Percentiles rank a stretch among this genome's conserved stretches.
phyloP scores from a whole-genome alignment of 2,888 invertebrate genomes.

The Carterocephalus palaemon region DNA sequence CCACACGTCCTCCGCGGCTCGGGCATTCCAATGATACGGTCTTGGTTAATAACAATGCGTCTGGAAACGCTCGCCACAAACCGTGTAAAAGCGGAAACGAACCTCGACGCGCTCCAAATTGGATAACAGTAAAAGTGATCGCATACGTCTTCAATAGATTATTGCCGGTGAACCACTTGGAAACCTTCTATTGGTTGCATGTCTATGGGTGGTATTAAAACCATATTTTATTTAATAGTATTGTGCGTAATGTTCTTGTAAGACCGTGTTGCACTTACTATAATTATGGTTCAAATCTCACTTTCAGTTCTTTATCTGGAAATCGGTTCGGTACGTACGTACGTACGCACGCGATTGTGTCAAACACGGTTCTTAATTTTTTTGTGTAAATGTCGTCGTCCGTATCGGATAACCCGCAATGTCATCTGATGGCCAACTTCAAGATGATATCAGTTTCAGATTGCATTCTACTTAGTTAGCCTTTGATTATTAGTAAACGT shows the following conservation, averaged over 20 bases:
- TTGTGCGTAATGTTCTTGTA: constrained; percentile 26
- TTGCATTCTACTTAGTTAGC: background rate
- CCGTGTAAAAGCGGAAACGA: constrained; percentile 76
- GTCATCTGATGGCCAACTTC: no score
- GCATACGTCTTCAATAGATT: constrained; percentile 70
- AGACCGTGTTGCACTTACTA: constrained; percentile 18
- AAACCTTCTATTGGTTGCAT: constrained; percentile 48
- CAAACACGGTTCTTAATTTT: no score
- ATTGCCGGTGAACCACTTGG: constrained; percentile 44
- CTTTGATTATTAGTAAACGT: background rate
- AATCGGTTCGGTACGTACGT: no score
- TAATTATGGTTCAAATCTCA: constrained; percentile 3
- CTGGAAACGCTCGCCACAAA: constrained; percentile 62
- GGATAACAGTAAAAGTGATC: constrained; percentile 78
- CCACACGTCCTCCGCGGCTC: constrained; percentile 54
- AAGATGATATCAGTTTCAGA: background rate
- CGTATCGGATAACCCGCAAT: background rate
- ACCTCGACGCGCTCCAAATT: constrained; percentile 71
- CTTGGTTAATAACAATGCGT: constrained; percentile 64
- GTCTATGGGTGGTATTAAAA: constrained; percentile 55
- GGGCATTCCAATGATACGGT: constrained; percentile 59
- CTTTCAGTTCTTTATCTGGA: constrained; percentile 1
- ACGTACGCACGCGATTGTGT: no score
- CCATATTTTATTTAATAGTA: constrained; percentile 52
- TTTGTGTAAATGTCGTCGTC: background rate